Percentiles rank a stretch among this genome's conserved stretches.
phyloP scores from a whole-genome alignment of 2,888 invertebrate genomes.

The Drosophila setosimentum region DNA sequence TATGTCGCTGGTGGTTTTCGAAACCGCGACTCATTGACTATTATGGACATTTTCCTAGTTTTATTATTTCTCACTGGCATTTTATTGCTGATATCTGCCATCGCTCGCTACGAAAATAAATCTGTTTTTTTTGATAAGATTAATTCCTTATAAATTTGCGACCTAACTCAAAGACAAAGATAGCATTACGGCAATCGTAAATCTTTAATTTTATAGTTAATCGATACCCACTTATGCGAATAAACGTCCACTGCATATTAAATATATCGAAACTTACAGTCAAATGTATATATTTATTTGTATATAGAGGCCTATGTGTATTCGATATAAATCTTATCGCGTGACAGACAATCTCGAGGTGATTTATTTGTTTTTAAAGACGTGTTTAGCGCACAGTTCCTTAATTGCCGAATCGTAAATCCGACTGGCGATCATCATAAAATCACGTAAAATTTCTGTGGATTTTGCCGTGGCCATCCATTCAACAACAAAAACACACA shows the following conservation, averaged over 20 bases:
- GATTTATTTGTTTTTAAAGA: slow-evolving; percentile 78
- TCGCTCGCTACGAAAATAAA: neutral
- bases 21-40: neutral
- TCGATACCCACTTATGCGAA: slow-evolving; percentile 62
- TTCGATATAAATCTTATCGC: slow-evolving; percentile 33
- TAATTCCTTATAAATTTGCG: neutral
- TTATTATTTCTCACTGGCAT: neutral
- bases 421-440: slow-evolving; percentile 38
- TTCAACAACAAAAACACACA: neutral
- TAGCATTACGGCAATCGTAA: slow-evolving; percentile 61
- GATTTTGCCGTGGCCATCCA: neutral
- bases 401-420: slow-evolving; percentile 70
- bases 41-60: neutral
- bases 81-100: neutral
- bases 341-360: slow-evolving; percentile 48
- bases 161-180: slow-evolving; percentile 22
- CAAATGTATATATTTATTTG: slow-evolving; percentile 7
- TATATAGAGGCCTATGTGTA: neutral
- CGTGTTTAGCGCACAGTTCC: slow-evolving; percentile 67
- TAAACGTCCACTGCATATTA: slow-evolving; percentile 67
- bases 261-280: slow-evolving; percentile 20
- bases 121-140: neutral
- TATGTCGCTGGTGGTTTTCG: neutral
- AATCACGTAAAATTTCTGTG: slow-evolving; percentile 25
- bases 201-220: slow-evolving; percentile 69